phyloP scores from a whole-genome alignment of 2,797 vertebrate genomes.

The Gouania willdenowi region DNA sequence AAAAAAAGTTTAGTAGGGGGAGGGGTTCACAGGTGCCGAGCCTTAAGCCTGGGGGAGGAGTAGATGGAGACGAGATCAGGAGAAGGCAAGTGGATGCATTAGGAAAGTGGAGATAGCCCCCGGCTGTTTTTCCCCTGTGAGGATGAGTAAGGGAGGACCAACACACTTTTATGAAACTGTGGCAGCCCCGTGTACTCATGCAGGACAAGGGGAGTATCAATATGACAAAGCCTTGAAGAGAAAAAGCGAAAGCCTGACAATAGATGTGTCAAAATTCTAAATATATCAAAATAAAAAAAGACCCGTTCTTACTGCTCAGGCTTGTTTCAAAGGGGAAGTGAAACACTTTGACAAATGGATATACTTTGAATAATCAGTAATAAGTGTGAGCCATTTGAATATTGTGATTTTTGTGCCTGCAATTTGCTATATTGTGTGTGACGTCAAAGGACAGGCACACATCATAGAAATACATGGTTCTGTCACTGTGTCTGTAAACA shows the following conservation, averaged over 20 bases:
- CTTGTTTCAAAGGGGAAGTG: too few relatives aligned
- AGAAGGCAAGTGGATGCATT: conserved; percentile 40
- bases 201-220: conserved; percentile 13
- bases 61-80: conserved; percentile 15
- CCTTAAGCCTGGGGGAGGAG: conserved; percentile 50
- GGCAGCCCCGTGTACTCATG: conserved; percentile 29
- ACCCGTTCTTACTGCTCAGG: too few relatives aligned
- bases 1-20: conserved; percentile 32
- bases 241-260: conserved; percentile 33
- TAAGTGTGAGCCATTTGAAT: too few relatives aligned
- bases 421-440: too few relatives aligned
- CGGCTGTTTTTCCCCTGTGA: conserved; percentile 26
- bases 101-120: conserved; percentile 10
- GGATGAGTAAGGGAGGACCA: conserved; percentile 26
- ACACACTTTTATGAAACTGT: conserved; percentile 23
- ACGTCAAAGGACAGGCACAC: too few relatives aligned
- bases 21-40: conserved; percentile 61
- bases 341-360: too few relatives aligned
- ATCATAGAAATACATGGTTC: too few relatives aligned
- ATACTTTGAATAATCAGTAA: too few relatives aligned
- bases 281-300: too few relatives aligned
- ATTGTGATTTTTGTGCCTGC: too few relatives aligned
- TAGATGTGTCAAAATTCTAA: too few relatives aligned
- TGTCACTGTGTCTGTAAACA: too few relatives aligned
- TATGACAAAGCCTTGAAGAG: conserved; percentile 13